Percentiles rank a stretch among this genome's conserved stretches.
phyloP scores from a whole-genome alignment of 1,140 invertebrate species.

The Trachymyrmex septentrionalis region DNA sequence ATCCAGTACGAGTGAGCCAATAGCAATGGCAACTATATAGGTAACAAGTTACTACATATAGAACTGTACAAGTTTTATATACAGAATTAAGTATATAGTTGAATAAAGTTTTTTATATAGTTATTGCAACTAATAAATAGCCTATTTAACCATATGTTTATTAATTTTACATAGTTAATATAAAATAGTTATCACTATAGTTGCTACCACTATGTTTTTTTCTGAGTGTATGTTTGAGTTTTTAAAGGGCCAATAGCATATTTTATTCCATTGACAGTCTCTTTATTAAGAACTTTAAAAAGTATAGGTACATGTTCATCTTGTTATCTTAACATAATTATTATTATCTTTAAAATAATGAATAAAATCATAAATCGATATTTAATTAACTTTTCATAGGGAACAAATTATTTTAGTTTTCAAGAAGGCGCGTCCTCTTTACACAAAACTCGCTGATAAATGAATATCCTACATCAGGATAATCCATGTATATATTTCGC shows the following conservation, averaged over 20 bases:
- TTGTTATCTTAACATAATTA: neutral
- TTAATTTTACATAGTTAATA: too few species aligned
- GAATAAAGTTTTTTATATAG: too few species aligned
- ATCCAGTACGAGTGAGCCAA: too few species aligned
- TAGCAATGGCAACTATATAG: too few species aligned
- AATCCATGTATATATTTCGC: neutral
- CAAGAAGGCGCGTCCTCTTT: neutral
- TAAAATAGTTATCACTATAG: too few species aligned
- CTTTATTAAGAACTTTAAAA: conserved; percentile 1
- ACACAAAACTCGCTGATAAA: conserved; percentile 5
- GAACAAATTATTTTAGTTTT: neutral
- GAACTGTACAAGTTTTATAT: too few species aligned
- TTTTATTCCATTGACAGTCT: neutral
- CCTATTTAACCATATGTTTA: too few species aligned
- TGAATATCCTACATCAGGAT: neutral
- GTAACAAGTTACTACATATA: too few species aligned
- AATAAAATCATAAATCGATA: neutral
- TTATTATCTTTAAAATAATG: neutral
- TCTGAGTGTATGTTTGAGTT: neutral
- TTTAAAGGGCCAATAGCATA: neutral
- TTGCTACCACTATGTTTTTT: neutral
- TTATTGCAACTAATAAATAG: too few species aligned
- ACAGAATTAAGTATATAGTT: too few species aligned
- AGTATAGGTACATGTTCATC: neutral
- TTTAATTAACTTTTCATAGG: neutral